Base-by-base conservation (phyloP, 1,140 invertebrate genomes). In the Atta colombica region DNA sequence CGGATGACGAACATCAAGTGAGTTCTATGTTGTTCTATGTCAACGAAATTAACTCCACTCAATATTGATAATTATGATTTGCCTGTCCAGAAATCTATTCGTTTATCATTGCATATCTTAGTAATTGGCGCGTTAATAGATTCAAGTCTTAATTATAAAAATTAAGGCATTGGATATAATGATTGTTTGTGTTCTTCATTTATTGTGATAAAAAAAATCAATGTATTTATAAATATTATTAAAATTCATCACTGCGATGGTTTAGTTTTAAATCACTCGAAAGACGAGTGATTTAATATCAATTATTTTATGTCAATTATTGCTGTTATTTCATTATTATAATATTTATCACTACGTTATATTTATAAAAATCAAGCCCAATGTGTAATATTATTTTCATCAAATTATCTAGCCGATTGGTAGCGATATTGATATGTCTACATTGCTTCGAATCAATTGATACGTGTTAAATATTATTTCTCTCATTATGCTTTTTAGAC, bases 1-100 rank as follows among this genome's bases (percentile, higher is more conserved):
- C 97, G 16, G 97, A 96, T 78, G 98, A 98, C 91, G 98, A 98
- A 89, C 98, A 98, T 95, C 97, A 97, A 96, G 97, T 97, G 94
- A 94, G 92, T 88, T 74, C 16, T 69, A 49, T 16, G 1, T 31
- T 31, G 31, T 31, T 31, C 8, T 3, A 69, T 86, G 31, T 55
- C 39, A 28, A 77, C 0, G 16, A 58, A 53, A 60, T 82, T 82
- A 58, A 82, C 2, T 69, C 14, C 10, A 39, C 0, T 45, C 35
- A 21, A 65, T 65, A 45, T 53, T 77, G 2, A 53, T 31, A 4
- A 55, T 31, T 69, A 69, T 60, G 0, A n/a, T 16, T 58, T 58
- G 45, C 58, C 10, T 4, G 12, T 71, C 18, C 18, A 45, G 0
- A 49, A 28, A 14, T 77, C 16, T 77, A 21, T 35, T 80, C 0